Percentiles rank a stretch among this genome's conserved stretches.
Conservation (phyloP, 2,888 invertebrate genomes). For the Kuschelorhynchus macadamiae region DNA sequence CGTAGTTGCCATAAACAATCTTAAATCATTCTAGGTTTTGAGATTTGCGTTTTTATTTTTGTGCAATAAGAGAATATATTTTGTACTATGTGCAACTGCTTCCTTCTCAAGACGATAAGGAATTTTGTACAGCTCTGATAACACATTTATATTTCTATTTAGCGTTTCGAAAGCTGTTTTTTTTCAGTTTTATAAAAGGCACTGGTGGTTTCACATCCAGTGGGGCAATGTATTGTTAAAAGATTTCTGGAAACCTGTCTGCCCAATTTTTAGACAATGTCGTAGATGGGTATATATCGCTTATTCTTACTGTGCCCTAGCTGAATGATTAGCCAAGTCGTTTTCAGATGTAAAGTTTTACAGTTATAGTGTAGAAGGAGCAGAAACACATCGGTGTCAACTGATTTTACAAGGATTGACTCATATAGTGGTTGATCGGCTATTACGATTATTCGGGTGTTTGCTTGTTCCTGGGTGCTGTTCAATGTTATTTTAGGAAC, state of each 20-base stretch:
- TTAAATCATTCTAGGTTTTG: conserved; percentile 11
- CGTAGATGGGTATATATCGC: background rate
- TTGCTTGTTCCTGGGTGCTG: no score
- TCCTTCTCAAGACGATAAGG: background rate
- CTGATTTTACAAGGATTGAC: no score
- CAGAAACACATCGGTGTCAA: conserved; percentile 6
- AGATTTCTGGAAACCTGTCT: background rate
- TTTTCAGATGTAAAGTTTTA: background rate
- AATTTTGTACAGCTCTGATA: background rate
- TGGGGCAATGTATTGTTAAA: background rate
- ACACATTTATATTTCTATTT: background rate
- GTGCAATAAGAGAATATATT: background rate
- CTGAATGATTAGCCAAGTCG: background rate
- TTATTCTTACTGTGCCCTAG: background rate
- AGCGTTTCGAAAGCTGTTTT: background rate
- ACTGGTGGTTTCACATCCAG: conserved; percentile 1
- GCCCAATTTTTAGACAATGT: background rate
- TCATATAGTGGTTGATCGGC: no score
- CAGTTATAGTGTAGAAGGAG: background rate
- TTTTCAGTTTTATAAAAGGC: background rate
- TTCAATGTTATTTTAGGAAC: no score
- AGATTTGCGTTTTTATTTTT: conserved; percentile 17
- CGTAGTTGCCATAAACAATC: background rate
- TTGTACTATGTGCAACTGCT: background rate
- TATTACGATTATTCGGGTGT: no score